Conservation (phyloP, 2,888 invertebrate species). For the Drosophila histrio region DNA sequence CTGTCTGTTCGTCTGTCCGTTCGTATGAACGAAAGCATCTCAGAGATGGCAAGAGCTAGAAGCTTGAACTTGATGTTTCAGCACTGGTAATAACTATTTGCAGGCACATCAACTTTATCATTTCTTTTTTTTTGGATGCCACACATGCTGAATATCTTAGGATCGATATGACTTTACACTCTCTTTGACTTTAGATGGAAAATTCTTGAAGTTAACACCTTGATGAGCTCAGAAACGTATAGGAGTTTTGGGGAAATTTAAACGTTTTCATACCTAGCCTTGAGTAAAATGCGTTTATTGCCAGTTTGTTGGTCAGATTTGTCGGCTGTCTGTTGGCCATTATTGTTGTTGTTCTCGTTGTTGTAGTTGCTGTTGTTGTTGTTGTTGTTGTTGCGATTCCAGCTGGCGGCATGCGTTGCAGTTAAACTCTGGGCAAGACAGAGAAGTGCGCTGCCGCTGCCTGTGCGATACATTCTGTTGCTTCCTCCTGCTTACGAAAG, state of each 20-base stretch:
- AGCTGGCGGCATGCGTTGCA: conserved; percentile 13
- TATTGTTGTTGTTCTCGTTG: neutral
- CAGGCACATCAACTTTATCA: no score
- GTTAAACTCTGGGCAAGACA: conserved; percentile 35
- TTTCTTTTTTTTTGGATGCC: no score
- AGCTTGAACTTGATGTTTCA: no score
- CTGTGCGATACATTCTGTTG: conserved; percentile 39
- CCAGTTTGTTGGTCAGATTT: neutral
- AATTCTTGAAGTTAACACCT: neutral
- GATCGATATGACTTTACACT: no score
- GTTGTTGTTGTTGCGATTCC: conserved; percentile 9
- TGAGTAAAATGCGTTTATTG: conserved; percentile 20
- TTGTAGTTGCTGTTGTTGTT: conserved; percentile 1
- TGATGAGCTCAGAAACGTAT: no score
- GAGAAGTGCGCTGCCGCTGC: conserved; percentile 39
- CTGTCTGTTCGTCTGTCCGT: no score
- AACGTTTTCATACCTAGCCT: conserved; percentile 28
- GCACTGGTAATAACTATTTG: no score
- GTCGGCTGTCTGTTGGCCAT: neutral
- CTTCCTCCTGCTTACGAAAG: neutral
- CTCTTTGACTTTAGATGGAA: no score
- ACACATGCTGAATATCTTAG: no score
- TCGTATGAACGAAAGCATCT: no score
- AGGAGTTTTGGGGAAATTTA: neutral
- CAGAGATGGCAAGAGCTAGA: no score